These are phyloP conservation scores for Cyclura pinguis DNA, from an alignment of 2,797 vertebrate genomes.

Conservation along the genomic window DNA sequence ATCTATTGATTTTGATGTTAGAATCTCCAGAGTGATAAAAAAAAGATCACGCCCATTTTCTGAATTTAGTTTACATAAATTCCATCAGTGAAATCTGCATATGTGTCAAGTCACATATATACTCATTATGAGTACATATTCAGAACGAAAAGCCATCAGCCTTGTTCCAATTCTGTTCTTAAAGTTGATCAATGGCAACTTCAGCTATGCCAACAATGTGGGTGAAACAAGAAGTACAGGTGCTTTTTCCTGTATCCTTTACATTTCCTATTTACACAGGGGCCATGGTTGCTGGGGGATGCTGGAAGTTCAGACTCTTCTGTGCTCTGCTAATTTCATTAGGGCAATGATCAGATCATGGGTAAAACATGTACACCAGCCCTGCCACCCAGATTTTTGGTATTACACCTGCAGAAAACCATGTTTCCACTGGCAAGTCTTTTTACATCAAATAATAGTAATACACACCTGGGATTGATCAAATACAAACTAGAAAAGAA, in stretches of 20 bases:
- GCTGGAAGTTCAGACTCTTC: too few species aligned
- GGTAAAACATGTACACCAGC: not conserved
- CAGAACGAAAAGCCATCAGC: not conserved
- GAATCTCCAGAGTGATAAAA: not conserved
- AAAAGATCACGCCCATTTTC: not conserved
- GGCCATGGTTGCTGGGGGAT: too few species aligned
- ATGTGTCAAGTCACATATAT: too few species aligned
- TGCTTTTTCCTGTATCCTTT: not conserved
- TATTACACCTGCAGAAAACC: constrained; percentile 25
- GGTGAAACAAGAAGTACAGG: not conserved
- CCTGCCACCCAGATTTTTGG: not conserved
- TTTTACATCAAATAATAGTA: not conserved
- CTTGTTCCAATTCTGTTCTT: not conserved
- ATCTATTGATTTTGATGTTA: not conserved
- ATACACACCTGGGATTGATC: constrained; percentile 5
- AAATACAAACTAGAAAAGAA: constrained; percentile 11
- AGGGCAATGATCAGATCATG: too few species aligned
- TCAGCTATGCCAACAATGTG: not conserved
- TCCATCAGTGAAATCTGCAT: too few species aligned
- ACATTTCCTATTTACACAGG: not conserved
- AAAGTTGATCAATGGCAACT: too few species aligned
- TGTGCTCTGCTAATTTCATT: not conserved
- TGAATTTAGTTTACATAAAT: too few species aligned
- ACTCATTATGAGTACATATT: not conserved
- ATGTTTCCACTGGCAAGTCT: not conserved